These are phyloP conservation scores for Varecia variegata DNA, from an alignment of 2,797 vertebrate species.

Conservation along the genomic window DNA sequence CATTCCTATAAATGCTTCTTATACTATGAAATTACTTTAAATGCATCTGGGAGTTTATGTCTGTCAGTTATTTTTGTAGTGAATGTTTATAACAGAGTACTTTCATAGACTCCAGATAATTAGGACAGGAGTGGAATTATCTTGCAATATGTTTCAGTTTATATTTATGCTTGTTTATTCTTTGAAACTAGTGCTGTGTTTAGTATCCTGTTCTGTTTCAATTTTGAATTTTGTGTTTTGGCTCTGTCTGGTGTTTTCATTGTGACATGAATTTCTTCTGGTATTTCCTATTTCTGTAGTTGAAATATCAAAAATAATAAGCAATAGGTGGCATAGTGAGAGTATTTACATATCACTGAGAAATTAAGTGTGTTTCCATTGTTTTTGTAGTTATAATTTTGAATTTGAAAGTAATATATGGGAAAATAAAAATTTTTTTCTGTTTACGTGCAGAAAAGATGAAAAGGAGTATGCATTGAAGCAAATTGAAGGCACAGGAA, in stretches of 20 bases:
- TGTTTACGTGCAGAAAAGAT: conserved; percentile 91
- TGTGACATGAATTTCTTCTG: conserved; percentile 53
- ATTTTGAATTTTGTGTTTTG: conserved; percentile 62
- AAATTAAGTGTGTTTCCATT: conserved; percentile 33
- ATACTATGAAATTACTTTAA: not conserved
- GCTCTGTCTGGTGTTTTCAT: conserved; percentile 59
- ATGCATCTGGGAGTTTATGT: conserved; percentile 1
- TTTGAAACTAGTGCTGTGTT: conserved; percentile 55
- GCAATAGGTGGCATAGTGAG: conserved; percentile 3
- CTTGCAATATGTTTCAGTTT: conserved; percentile 56
- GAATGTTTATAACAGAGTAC: conserved; percentile 41
- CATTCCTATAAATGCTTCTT: not conserved
- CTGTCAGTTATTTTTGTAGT: conserved; percentile 48
- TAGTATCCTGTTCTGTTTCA: conserved; percentile 47
- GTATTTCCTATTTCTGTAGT: conserved; percentile 52
- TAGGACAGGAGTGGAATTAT: conserved; percentile 56
- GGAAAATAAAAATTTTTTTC: conserved; percentile 66
- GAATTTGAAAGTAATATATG: conserved; percentile 54
- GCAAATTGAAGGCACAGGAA: conserved; percentile 99
- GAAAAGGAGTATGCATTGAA: conserved; percentile 99
- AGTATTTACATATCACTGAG: conserved; percentile 22
- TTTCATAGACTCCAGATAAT: conserved; percentile 58
- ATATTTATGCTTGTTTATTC: conserved; percentile 61
- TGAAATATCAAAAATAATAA: conserved; percentile 60
- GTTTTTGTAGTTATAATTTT: conserved; percentile 49